Conservation (phyloP, 2,888 invertebrate species). For the Pedicia rivosa region DNA sequence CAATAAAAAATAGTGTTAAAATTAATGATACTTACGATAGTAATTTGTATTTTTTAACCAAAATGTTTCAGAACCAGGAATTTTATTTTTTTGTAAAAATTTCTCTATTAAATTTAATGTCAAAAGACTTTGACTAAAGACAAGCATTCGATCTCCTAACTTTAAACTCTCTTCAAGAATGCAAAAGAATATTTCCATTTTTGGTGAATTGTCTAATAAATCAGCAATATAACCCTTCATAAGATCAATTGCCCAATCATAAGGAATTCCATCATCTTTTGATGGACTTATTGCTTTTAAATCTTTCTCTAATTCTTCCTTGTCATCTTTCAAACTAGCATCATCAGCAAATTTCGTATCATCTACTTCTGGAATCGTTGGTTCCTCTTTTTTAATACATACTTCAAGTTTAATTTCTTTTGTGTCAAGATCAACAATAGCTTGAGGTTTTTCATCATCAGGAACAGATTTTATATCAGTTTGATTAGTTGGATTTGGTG, state of each 20-base stretch:
- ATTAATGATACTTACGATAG: slow-evolving; percentile 53
- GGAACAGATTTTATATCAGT: slow-evolving; percentile 7
- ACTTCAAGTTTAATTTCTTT: slow-evolving; percentile 33
- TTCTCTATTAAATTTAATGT: slow-evolving; percentile 92
- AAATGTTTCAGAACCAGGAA: slow-evolving; percentile 49
- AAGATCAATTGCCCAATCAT: slow-evolving; percentile 75
- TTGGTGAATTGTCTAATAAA: slow-evolving; percentile 82
- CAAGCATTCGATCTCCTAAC: slow-evolving; percentile 75
- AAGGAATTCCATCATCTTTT: slow-evolving; percentile 68
- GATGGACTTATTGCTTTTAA: slow-evolving; percentile 27
- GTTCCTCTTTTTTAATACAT: slow-evolving; percentile 28
- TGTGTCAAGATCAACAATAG: slow-evolving; percentile 29
- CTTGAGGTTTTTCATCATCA: slow-evolving; percentile 21
- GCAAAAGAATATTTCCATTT: slow-evolving; percentile 86
- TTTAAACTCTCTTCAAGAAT: slow-evolving; percentile 78
- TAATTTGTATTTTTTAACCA: slow-evolving; percentile 84
- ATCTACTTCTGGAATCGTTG: slow-evolving; percentile 10
- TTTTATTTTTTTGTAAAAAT: slow-evolving; percentile 59
- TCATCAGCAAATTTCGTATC: slow-evolving; percentile 10
- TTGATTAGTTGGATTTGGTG: slow-evolving; percentile 7
- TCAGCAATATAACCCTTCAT: slow-evolving; percentile 77
- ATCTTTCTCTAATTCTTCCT: slow-evolving; percentile 40
- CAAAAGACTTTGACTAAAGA: slow-evolving; percentile 92
- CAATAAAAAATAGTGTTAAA: neutral
- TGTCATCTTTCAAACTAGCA: slow-evolving; percentile 34